Percentiles rank a stretch among this genome's conserved stretches.
Evolutionary conservation across 2,888 invertebrate species (phyloP).

Genomic region (Meta bourneti): DNA sequence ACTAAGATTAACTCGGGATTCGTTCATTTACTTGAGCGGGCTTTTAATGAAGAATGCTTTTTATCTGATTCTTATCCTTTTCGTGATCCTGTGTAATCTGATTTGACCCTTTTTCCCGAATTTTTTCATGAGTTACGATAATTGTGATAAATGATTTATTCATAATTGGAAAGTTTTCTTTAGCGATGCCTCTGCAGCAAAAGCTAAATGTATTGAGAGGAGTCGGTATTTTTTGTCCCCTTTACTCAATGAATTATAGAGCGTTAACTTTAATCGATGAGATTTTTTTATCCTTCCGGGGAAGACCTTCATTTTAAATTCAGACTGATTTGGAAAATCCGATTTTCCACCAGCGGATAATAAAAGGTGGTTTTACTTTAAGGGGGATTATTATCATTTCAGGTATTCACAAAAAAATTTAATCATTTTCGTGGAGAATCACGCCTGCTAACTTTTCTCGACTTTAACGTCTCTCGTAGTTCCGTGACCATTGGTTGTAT

Average conservation of each 20-base stretch:
- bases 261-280: background rate
- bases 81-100: constrained; percentile 35
- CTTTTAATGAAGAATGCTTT: constrained; percentile 59
- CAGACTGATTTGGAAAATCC: background rate
- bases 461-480: too few relatives aligned
- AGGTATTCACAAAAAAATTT: too few relatives aligned
- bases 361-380: too few relatives aligned
- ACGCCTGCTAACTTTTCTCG: too few relatives aligned
- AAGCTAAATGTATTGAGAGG: constrained; percentile 10
- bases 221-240: background rate
- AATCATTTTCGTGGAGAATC: too few relatives aligned
- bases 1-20: constrained; percentile 52
- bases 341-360: background rate
- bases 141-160: constrained; percentile 65
- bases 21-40: constrained; percentile 32
- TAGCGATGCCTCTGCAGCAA: background rate
- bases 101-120: background rate
- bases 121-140: constrained; percentile 33
- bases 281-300: background rate
- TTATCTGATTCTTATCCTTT: constrained; percentile 56
- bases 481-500: too few relatives aligned
- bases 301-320: background rate
- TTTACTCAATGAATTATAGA: constrained; percentile 16
- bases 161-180: constrained; percentile 33
- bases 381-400: too few relatives aligned